Base-by-base conservation (phyloP, 2,888 invertebrate genomes). In the Nowickia ferox region DNA sequence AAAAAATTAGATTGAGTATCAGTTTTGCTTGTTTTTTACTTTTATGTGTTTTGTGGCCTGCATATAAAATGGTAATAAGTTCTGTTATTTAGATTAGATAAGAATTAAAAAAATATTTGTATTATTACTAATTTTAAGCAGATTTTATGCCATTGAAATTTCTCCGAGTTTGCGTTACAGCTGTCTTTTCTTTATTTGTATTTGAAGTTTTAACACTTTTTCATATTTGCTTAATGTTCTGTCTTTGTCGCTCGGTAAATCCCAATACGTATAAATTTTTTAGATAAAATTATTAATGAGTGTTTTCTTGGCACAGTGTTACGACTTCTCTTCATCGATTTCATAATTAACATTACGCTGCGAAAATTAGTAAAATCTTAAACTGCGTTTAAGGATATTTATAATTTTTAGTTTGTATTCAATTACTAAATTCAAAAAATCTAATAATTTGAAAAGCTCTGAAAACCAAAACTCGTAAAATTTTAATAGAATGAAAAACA, bases 181-280 rank as follows among this genome's bases (percentile, higher is more conserved):
- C n/a, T 51, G 57, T 63, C n/a, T 19, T 38, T 57, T 38, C 13
- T 55, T 77, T 22, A 13, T 78, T 55, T 6, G 1, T 53, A 13
- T 76, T 57, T 19, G 46, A 15, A n/a, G 51, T 63, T 69, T 55
- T 48, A 6, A 38, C 19, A 11, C 11, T 40, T 19, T 1, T 61
- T 55, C n/a, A n/a, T 44, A 13, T 19, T n/a, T 19, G 15, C 46
- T 9, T 38, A 15, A n/a, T 77, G 9, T 77, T 68, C 4, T 10
- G 46, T 42, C 17, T n/a, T 71, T 65, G 68, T 79, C 68, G 79
- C 11, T 19, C 74, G 63, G 6, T 46, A 57, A 78, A 57, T 82
- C 65, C 68, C 69, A 55, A 59, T 71, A 63, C 46, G 44, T 65
- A 63, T n/a, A 75, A 87, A 87, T 87, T 87, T 81, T 75, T 82